Percentiles rank a stretch among this genome's conserved stretches.
Conservation (phyloP, 2,888 invertebrate species). For the Lasioglossum oenotherae region DNA sequence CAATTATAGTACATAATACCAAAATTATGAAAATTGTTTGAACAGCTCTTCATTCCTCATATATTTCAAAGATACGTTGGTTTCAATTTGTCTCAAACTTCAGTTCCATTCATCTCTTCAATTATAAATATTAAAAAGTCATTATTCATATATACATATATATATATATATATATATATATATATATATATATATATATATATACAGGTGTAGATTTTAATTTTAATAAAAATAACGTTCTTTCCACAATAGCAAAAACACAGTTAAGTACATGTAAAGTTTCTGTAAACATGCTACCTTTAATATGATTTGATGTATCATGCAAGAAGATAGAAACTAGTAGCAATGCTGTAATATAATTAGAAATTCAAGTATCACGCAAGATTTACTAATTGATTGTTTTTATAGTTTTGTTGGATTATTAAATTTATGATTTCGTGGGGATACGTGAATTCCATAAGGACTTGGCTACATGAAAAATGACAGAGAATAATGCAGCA, state of each 20-base stretch:
- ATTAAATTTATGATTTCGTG: neutral
- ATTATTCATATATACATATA: neutral
- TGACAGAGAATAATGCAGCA: conserved; percentile 26
- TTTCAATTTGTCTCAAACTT: conserved; percentile 15
- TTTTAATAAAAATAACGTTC: conserved; percentile 8
- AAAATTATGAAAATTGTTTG: conserved; percentile 5
- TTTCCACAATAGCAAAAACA: neutral
- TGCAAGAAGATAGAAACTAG: neutral
- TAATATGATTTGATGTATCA: conserved; percentile 7
- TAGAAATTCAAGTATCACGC: conserved; percentile 19
- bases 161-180: neutral
- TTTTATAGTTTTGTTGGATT: neutral
- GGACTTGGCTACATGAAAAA: neutral
- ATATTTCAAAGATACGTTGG: conserved; percentile 9
- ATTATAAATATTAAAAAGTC: neutral
- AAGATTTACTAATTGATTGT: neutral
- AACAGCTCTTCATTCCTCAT: conserved; percentile 4
- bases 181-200: neutral
- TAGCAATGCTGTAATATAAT: neutral
- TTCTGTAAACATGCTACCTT: conserved; percentile 19
- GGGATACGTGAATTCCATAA: conserved; percentile 16
- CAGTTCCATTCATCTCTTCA: neutral
- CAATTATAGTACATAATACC: conserved; percentile 2
- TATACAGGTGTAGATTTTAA: conserved; percentile 8
- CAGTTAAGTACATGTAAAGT: neutral